A percentile compares a stretch with the other conserved stretches of the same genome.
These are phyloP conservation scores for Rhagonycha lutea DNA, from an alignment of 2,888 invertebrate genomes.

Conservation along the genomic window DNA sequence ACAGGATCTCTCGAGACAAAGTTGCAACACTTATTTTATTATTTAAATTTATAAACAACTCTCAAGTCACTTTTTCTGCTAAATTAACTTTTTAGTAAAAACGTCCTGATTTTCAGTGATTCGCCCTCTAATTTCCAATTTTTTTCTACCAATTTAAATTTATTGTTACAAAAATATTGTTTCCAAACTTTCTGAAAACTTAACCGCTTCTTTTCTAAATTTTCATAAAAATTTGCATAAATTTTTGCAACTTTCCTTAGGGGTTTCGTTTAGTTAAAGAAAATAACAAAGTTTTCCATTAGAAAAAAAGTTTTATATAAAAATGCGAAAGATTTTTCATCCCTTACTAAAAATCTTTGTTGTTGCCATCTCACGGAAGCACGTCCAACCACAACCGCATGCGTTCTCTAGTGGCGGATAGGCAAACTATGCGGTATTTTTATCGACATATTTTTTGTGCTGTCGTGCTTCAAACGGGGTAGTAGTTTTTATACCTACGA, in stretches of 20 bases:
- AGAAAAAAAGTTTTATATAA: neutral
- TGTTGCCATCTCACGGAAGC: neutral
- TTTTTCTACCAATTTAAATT: neutral
- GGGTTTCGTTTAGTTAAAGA: neutral
- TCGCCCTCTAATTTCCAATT: neutral
- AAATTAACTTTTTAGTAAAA: neutral
- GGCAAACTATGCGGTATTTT: conserved; percentile 1
- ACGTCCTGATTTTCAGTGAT: neutral
- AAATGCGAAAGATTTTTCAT: neutral
- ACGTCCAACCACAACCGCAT: neutral
- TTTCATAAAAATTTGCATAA: neutral
- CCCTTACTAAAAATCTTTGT: neutral
- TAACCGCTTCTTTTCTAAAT: neutral
- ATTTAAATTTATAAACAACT: neutral
- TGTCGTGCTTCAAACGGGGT: neutral
- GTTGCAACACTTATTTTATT: neutral
- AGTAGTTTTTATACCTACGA: conserved; percentile 5
- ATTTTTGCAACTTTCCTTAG: neutral
- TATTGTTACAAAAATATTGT: neutral
- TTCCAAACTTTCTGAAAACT: neutral
- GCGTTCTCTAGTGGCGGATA: conserved; percentile 22
- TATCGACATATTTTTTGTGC: neutral
- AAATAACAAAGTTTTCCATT: neutral
- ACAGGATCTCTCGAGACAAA: neutral
- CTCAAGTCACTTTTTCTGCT: neutral